Evolutionary conservation across 2,113 vertebrate species (phyloP), one percentile per base, ranked within the genome.

Genomic region (Sakesphorus luctuosus): DNA sequence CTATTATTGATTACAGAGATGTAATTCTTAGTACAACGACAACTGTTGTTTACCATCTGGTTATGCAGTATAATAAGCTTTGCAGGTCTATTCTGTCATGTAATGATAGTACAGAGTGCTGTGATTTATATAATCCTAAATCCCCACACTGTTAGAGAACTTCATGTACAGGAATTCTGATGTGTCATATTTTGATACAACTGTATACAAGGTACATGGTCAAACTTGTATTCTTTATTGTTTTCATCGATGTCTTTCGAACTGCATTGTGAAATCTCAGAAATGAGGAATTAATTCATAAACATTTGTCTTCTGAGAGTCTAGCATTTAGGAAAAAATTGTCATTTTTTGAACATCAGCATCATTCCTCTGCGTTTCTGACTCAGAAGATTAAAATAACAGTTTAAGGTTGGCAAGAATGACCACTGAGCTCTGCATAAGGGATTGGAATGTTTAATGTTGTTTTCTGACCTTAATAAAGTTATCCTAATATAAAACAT

Each of bases 31-130:
- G 97, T 95, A 83, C 92, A 92, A 74, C 29, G 87, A 97, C 97
- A 97, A 97, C 97, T 97, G 97, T 96, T 97, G 95, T 97, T 97
- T 97, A 87, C 96, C 97, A 97, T 97, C 97, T 97, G 97, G 92
- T 93, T 97, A 93, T 96, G 96, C 91, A 66, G 91, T 81, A 79
- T 97, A 97, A 97, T 97, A 96, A 97, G 96, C 95, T 97, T 95
- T 96, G 82, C 95, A 94, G 89, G 94, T 97, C 96, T 90, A 90
- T 94, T 96, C 85, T 95, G 79, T 94, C 10, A 18, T 92, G 91
- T 91, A 95, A 94, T 84, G 95, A 81, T 76, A 95, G 63, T 66
- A 61, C 74, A 92, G 68, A 71, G 71, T 26, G 5, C 49, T 88
- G 59, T 87, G 94, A 93, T 96, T 96, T 97, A 84, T 96, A 62